These are phyloP conservation scores for Arctocebus calabarensis DNA, from an alignment of 2,797 vertebrate species.

Conservation along the genomic window DNA sequence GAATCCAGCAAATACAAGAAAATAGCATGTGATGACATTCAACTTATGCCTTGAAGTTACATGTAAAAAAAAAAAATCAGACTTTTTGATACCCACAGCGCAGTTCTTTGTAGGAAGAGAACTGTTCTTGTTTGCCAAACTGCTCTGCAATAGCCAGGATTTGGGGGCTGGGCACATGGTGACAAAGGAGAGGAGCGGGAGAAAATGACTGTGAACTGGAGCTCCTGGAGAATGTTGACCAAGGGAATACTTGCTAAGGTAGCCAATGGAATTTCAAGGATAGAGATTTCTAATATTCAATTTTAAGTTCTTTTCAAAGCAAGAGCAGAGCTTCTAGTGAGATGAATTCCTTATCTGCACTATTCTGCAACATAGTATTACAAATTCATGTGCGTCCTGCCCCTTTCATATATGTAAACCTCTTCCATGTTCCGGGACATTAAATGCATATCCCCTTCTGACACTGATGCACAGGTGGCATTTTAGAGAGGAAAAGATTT, in stretches of 20 bases:
- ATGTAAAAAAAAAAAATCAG: neutral
- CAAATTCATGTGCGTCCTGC: accelerated
- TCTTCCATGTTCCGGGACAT: neutral
- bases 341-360: neutral
- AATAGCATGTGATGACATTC: accelerated
- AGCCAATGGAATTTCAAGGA: accelerated
- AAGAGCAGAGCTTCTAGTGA: neutral
- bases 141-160: neutral
- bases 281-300: neutral
- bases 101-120: neutral
- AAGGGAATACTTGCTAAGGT: too few species aligned
- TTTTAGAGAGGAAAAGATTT: neutral
- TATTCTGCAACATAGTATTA: neutral
- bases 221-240: too few species aligned
- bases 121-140: neutral
- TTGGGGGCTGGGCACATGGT: too few species aligned
- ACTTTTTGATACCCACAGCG: neutral
- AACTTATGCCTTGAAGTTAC: accelerated
- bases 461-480: neutral
- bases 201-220: accelerated
- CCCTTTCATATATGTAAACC: neutral
- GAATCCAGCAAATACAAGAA: too few species aligned
- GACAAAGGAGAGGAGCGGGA: accelerated
- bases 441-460: accelerated
- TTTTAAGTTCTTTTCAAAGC: neutral